Conservation (phyloP, 2,888 invertebrate species). For the Zygogramma bicolorata region DNA sequence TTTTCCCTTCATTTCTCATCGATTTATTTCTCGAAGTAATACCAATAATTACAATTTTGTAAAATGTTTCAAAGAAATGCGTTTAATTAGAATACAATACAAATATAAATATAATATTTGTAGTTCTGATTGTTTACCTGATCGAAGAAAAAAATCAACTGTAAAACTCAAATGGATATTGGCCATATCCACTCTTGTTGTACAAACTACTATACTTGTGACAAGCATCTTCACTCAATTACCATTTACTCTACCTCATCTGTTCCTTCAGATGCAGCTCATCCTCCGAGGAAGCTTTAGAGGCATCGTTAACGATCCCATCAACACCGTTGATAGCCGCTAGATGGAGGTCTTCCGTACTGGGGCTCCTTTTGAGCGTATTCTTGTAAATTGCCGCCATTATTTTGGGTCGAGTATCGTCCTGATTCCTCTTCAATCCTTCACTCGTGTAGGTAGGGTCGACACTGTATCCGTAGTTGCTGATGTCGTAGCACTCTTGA, state of each 20-base stretch:
- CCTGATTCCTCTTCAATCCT: conserved; percentile 64
- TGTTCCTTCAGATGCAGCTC: conserved; percentile 66
- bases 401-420: conserved; percentile 75
- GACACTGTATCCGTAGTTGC: conserved; percentile 77
- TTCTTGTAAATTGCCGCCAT: conserved; percentile 79
- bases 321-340: conserved; percentile 59
- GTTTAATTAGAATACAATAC: too few relatives aligned
- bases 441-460: conserved; percentile 59
- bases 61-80: too few relatives aligned
- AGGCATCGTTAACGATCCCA: background rate
- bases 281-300: conserved; percentile 16
- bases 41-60: too few relatives aligned
- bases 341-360: conserved; percentile 48
- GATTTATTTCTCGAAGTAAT: too few relatives aligned
- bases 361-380: conserved; percentile 63
- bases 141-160: too few relatives aligned
- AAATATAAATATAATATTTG: too few relatives aligned
- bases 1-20: too few relatives aligned
- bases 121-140: too few relatives aligned
- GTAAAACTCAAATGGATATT: too few relatives aligned
- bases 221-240: too few relatives aligned
- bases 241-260: conserved; percentile 63
- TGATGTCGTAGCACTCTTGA: conserved; percentile 82
- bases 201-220: too few relatives aligned
- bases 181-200: too few relatives aligned